A percentile compares a stretch with the other conserved stretches of the same genome.
phyloP scores from a whole-genome alignment of 2,797 vertebrate genomes.

The Carcharodon carcharias region DNA sequence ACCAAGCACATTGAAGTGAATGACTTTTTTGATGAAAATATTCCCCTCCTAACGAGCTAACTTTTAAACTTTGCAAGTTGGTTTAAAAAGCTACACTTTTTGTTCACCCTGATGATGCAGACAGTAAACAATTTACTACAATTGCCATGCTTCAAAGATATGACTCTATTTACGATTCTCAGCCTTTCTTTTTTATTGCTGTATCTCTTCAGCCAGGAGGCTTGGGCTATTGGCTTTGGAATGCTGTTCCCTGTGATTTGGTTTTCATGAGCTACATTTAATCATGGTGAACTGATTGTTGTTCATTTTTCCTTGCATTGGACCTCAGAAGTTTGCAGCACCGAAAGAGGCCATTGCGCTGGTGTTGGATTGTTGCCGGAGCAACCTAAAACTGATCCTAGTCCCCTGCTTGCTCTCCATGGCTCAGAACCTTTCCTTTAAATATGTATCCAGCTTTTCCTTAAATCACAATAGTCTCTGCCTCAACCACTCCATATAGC shows the following conservation, averaged over 20 bases:
- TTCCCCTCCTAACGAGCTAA: neutral
- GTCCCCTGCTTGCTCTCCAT: neutral
- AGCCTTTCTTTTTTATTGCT: neutral
- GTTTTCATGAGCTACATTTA: neutral
- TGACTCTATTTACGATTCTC: neutral
- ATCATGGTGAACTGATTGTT: neutral
- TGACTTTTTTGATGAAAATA: conserved; percentile 2
- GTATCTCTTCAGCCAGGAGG: neutral
- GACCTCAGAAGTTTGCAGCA: neutral
- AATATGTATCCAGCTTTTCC: neutral
- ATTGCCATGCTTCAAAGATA: neutral
- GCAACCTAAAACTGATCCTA: neutral
- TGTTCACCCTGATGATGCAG: neutral
- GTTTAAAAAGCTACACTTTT: neutral
- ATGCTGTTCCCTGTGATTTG: neutral
- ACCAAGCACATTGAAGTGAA: neutral
- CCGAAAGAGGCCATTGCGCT: neutral
- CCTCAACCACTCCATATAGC: neutral
- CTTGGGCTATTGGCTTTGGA: neutral
- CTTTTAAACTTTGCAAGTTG: neutral
- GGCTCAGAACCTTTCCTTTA: neutral
- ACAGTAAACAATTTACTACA: neutral
- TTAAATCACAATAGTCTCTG: neutral
- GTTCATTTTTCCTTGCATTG: neutral
- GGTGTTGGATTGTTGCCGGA: neutral